Evolutionary conservation across 2,113 vertebrate species (phyloP), one percentile per base, ranked within the genome.

Genomic region (Apodemus speciosus): DNA sequence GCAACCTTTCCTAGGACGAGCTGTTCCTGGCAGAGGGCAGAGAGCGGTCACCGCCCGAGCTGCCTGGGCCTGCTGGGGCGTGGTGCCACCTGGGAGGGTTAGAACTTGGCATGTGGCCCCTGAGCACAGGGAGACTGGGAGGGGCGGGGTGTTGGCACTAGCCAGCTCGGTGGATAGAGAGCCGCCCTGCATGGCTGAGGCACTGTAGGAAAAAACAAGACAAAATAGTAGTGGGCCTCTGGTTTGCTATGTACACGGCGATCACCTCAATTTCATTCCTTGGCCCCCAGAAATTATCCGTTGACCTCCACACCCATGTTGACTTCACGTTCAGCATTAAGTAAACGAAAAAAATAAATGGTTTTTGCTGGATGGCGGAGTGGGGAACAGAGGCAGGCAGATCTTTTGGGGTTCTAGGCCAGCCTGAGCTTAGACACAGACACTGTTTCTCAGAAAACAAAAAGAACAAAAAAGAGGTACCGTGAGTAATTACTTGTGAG

Each of bases 1-100:
- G 58, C 40, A 15, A 20, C 1, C 18, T 51, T 58, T 20, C 0
- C 5, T 2, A n/a, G 93, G 75, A 94, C 94, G 68, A 9, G 51
- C 58, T 90, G 93, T 96, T 84, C 95, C 58, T 83, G 95, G 94
- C 93, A 66, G 46, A 46, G 93, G 79, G 89, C 94, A 94, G 89
- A 77, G 91, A 95, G 89, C 49, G 79, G 95, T 95, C 95, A 89
- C 10, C 2, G 27, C 0, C 0, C 0, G 1, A 86, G 71, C 43
- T 77, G 83, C 72, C 77, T 64, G 49, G 51, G 32, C 69, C 4
- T 5, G 69, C 43, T 49, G 18, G 85, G 89, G 76, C 25, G 40
- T 7, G 35, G 58, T 89, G 92, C 93, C 90, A 79, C 87, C 72
- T 21, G 51, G n/a, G 32, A 66, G 56, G 40, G 75, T 2, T 66